These are phyloP conservation scores for Limnephilus auricula DNA, from an alignment of 2,888 invertebrate genomes.

Conservation along the genomic window DNA sequence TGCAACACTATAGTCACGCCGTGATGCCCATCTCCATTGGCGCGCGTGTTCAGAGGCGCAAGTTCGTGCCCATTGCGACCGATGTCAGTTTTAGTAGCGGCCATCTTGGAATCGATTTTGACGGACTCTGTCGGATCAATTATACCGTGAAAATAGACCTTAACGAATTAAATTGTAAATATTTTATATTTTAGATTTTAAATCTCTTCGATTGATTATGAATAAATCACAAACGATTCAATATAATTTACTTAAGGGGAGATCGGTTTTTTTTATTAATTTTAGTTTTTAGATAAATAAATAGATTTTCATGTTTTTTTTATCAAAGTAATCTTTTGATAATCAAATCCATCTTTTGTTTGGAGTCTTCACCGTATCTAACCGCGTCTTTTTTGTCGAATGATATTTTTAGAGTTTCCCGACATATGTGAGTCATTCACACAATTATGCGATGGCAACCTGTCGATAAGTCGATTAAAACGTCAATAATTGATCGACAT, in stretches of 20 bases:
- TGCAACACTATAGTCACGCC: conserved; percentile 89
- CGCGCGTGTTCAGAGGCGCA: conserved; percentile 86
- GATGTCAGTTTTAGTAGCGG: conserved; percentile 72
- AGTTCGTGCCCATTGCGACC: conserved; percentile 85
- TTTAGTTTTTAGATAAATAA: neutral
- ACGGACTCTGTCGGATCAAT: neutral
- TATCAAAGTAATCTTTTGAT: conserved; percentile 1
- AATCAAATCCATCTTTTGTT: conserved; percentile 30
- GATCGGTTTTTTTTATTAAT: neutral
- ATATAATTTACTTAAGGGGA: neutral
- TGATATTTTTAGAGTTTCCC: conserved; percentile 36
- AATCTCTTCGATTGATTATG: conserved; percentile 31
- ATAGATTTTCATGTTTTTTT: conserved; percentile 11
- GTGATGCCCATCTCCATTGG: conserved; percentile 79
- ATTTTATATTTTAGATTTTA: conserved; percentile 24
- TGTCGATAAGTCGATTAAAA: conserved; percentile 17
- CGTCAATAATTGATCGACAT: neutral
- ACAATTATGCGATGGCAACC: neutral
- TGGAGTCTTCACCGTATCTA: conserved; percentile 39
- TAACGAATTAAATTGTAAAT: neutral
- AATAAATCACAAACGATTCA: neutral
- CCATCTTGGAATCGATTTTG: conserved; percentile 37
- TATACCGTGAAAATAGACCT: neutral
- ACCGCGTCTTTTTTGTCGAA: conserved; percentile 64
- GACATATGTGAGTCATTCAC: conserved; percentile 47